phyloP scores from a whole-genome alignment of 2,888 invertebrate species.

The Euplagia quadripunctaria region DNA sequence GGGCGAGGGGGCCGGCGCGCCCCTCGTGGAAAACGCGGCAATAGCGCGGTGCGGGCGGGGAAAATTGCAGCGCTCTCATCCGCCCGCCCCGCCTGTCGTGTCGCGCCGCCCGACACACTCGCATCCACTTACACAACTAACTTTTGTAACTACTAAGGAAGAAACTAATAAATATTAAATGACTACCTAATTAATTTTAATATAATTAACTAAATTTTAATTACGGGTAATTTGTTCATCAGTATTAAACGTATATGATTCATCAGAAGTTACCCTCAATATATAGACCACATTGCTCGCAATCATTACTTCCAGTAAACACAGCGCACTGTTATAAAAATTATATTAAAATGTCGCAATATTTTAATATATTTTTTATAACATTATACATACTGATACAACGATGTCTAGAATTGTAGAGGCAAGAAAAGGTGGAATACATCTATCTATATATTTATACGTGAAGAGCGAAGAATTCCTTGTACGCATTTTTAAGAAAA shows the following conservation, averaged over 20 bases:
- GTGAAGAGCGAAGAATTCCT: too few relatives aligned
- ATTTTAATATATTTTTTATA: too few relatives aligned
- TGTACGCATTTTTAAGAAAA: too few relatives aligned
- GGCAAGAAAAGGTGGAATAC: constrained; percentile 9
- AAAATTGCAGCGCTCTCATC: constrained; percentile 74
- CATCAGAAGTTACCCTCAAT: neutral
- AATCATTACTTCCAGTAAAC: neutral
- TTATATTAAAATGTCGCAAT: too few relatives aligned
- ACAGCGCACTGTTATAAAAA: neutral
- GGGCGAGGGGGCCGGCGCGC: constrained; percentile 81
- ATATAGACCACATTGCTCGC: neutral
- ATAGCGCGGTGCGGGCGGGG: constrained; percentile 79
- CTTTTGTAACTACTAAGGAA: constrained; percentile 7
- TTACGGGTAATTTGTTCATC: neutral
- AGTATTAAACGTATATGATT: neutral
- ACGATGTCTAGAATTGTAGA: constrained; percentile 2
- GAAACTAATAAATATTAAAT: neutral
- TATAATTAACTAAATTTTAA: neutral
- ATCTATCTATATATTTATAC: too few relatives aligned
- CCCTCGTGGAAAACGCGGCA: constrained; percentile 83
- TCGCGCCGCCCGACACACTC: constrained; percentile 54
- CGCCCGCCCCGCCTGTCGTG: constrained; percentile 65
- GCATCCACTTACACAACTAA: constrained; percentile 26
- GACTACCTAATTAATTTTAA: neutral
- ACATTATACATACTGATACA: too few relatives aligned